phyloP scores from a whole-genome alignment of 1,140 invertebrate genomes.

The Heliconius congener region DNA sequence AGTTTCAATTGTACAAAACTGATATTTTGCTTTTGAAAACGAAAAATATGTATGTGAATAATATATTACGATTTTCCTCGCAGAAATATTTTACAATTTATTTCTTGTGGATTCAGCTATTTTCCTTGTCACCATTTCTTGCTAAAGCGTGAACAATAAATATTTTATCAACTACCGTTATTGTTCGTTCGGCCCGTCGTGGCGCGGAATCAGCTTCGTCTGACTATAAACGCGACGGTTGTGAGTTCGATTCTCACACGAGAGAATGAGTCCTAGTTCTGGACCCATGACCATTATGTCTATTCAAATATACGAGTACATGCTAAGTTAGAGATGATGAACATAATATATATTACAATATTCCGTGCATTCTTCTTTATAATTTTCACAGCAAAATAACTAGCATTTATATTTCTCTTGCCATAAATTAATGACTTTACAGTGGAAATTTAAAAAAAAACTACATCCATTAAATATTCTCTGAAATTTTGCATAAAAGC shows the following conservation, averaged over 20 bases:
- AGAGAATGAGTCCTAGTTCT: no score
- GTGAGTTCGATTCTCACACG: no score
- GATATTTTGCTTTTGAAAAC: slow-evolving; percentile 2
- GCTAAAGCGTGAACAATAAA: neutral
- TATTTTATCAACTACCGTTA: neutral
- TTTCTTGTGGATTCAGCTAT: neutral
- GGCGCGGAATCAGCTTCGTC: no score
- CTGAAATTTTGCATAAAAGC: slow-evolving; percentile 18
- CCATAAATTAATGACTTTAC: slow-evolving; percentile 16
- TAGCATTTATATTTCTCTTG: neutral
- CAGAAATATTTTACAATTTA: neutral
- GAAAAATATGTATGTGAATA: neutral
- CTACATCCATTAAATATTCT: neutral
- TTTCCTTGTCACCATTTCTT: neutral
- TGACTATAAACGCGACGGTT: no score
- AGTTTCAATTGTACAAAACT: slow-evolving; percentile 12
- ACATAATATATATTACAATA: neutral
- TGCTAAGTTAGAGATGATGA: neutral
- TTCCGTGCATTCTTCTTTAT: neutral
- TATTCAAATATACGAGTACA: neutral
- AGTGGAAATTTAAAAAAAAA: slow-evolving; percentile 7
- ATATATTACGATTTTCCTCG: neutral
- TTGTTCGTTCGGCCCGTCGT: no score
- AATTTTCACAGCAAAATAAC: slow-evolving; percentile 6
- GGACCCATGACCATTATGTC: neutral